Percentiles rank a stretch among this genome's conserved stretches.
Evolutionary conservation across 1,140 invertebrate species (phyloP).

Genomic region (Protaetia brevitarsis): DNA sequence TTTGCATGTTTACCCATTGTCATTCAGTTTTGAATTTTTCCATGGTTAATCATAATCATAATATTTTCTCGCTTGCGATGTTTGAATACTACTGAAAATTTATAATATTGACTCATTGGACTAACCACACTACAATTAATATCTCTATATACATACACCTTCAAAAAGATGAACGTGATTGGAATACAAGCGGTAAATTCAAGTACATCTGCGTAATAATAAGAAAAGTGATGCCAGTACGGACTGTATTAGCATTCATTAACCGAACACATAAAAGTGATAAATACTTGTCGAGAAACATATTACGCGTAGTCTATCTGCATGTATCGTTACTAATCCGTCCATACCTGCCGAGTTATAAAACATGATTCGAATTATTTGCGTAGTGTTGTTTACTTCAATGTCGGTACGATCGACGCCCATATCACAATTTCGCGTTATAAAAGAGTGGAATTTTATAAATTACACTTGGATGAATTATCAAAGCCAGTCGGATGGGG

Average conservation of each 20-base stretch:
- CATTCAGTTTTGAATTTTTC: too few species aligned
- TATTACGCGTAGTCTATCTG: neutral
- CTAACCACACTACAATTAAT: neutral
- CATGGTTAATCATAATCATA: too few species aligned
- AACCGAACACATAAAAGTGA: neutral
- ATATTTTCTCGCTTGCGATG: too few species aligned
- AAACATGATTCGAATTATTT: neutral
- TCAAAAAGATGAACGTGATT: too few species aligned
- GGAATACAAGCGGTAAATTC: neutral
- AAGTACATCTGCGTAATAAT: neutral
- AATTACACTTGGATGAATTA: conserved; percentile 44
- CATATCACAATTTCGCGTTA: conserved; percentile 18
- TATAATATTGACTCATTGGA: neutral
- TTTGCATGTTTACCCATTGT: too few species aligned
- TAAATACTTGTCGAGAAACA: neutral
- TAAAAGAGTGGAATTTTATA: conserved; percentile 43
- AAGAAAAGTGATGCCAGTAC: neutral
- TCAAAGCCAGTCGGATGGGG: conserved; percentile 43
- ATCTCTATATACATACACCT: too few species aligned
- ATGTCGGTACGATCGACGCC: neutral
- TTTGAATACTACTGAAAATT: too few species aligned
- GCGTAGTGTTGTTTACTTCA: neutral
- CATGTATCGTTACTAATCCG: neutral
- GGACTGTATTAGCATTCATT: conserved; percentile 1
- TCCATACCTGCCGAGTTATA: neutral